phyloP scores from a whole-genome alignment of 2,113 vertebrate species.

The Rhadina sibilatrix region DNA sequence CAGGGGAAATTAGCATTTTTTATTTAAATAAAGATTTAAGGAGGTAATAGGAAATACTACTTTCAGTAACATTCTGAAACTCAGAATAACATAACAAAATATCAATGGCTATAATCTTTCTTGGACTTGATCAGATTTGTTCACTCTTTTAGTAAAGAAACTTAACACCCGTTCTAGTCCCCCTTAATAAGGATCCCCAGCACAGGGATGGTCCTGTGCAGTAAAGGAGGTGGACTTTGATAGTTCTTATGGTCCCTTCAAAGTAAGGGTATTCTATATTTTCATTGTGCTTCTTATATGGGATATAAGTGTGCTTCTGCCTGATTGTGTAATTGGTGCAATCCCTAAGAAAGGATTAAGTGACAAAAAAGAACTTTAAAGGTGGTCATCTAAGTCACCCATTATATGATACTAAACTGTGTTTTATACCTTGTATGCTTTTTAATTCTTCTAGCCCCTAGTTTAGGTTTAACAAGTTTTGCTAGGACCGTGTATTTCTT shows the following conservation, averaged over 20 bases:
- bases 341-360: background rate
- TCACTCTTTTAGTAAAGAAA: background rate
- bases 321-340: background rate
- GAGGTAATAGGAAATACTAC: background rate
- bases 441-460: background rate
- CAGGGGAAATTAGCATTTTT: background rate
- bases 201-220: background rate
- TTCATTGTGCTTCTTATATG: background rate
- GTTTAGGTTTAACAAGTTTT: background rate
- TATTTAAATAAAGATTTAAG: background rate
- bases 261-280: background rate
- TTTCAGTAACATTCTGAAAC: background rate
- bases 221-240: background rate
- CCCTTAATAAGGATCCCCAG: background rate
- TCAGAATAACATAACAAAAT: background rate
- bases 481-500: background rate
- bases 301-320: background rate
- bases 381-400: background rate
- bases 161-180: background rate
- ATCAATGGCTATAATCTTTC: background rate
- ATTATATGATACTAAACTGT: background rate
- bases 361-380: background rate
- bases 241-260: background rate
- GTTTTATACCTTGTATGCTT: background rate
- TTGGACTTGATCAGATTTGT: background rate